Conservation (phyloP, 2,888 invertebrate genomes). For the Eledona agricola region DNA sequence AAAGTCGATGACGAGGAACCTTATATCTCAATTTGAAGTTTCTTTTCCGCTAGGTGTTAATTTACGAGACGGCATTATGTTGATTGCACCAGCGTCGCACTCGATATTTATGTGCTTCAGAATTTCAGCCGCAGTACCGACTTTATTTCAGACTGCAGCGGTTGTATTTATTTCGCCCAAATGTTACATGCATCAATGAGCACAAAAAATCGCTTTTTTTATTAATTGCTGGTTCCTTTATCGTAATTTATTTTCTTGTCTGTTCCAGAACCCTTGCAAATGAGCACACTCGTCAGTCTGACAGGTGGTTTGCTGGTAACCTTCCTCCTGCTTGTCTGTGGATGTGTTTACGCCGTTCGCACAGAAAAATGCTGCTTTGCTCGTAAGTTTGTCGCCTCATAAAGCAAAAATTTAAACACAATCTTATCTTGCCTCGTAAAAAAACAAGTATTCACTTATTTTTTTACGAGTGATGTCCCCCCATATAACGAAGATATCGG, state of each 20-base stretch:
- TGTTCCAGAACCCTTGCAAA: conserved; percentile 68
- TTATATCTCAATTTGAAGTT: conserved; percentile 16
- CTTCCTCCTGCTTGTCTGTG: conserved; percentile 66
- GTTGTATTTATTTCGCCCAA: too few species aligned
- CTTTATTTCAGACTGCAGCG: too few species aligned
- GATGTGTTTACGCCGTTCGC: conserved; percentile 68
- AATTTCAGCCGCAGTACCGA: too few species aligned
- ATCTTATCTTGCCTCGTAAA: conserved; percentile 30
- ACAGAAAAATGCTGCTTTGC: conserved; percentile 71
- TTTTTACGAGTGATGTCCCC: conserved; percentile 14
- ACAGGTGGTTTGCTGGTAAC: conserved; percentile 67
- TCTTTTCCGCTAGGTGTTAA: too few species aligned
- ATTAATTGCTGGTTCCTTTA: conserved; percentile 10
- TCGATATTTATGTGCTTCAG: too few species aligned
- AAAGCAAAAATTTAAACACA: conserved; percentile 7
- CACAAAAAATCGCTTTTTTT: conserved; percentile 1
- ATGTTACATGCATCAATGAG: too few species aligned
- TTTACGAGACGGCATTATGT: too few species aligned
- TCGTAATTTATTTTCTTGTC: conserved; percentile 21
- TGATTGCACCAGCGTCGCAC: too few species aligned
- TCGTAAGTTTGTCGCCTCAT: conserved; percentile 62
- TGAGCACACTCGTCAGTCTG: conserved; percentile 69
- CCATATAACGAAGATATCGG: conserved; percentile 32
- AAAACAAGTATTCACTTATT: conserved; percentile 27
- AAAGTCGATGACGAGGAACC: conserved; percentile 11